Conservation (phyloP, 1,140 invertebrate genomes). For the Drosophila kurseongensis region DNA sequence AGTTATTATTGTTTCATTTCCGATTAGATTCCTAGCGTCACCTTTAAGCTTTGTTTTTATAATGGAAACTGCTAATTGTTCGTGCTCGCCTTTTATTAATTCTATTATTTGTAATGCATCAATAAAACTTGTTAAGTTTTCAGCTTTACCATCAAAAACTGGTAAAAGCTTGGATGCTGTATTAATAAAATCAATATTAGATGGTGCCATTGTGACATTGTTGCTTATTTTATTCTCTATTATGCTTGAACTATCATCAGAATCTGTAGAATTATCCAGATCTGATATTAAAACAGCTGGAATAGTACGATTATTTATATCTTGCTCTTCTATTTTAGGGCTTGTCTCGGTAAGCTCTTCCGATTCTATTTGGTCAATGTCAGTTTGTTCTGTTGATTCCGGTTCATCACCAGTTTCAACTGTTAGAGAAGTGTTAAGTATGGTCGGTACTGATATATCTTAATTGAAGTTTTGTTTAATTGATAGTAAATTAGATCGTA, state of each 20-base stretch:
- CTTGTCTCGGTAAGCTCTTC: background rate
- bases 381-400: background rate
- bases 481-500: too few species aligned
- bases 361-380: background rate
- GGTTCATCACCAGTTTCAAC: background rate
- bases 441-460: background rate
- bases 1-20: background rate
- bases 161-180: too few species aligned
- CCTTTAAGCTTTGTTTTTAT: slow-evolving; percentile 1
- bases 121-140: slow-evolving; percentile 1
- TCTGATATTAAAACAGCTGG: background rate
- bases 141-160: background rate
- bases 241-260: background rate
- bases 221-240: background rate
- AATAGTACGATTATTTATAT: background rate
- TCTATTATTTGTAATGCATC: slow-evolving; percentile 6
- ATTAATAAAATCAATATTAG: background rate
- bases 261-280: slow-evolving; percentile 1
- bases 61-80: background rate
- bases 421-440: background rate
- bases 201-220: background rate
- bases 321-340: background rate
- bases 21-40: too few species aligned
- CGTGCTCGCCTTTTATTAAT: background rate
- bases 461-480: too few species aligned